Evolutionary conservation across 2,797 vertebrate genomes (phyloP).

Genomic region (Miichthys miiuy): DNA sequence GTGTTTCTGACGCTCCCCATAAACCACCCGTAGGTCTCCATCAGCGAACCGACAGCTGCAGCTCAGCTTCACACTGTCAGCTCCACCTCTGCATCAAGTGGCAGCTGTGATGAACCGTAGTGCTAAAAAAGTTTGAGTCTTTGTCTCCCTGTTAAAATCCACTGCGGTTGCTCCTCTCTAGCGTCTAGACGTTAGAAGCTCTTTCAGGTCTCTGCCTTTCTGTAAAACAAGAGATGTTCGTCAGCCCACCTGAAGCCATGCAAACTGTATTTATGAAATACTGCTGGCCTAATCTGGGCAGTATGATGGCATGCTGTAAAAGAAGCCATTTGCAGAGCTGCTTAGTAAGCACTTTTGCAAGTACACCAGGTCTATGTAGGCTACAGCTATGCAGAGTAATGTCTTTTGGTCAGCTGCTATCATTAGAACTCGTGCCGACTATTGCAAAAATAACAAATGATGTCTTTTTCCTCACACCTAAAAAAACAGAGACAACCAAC

Average conservation of each 20-base stretch:
- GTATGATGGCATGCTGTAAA: slow-evolving; percentile 49
- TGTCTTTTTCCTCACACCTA: slow-evolving; percentile 7
- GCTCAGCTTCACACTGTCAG: slow-evolving; percentile 36
- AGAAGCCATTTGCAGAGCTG: slow-evolving; percentile 66
- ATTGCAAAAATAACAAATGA: slow-evolving; percentile 45
- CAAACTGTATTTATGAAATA: slow-evolving; percentile 53
- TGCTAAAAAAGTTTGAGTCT: slow-evolving; percentile 14
- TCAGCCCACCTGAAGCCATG: slow-evolving; percentile 32
- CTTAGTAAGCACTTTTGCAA: slow-evolving; percentile 56
- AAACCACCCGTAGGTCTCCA: slow-evolving; percentile 37
- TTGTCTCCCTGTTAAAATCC: not conserved
- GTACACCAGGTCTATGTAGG: slow-evolving; percentile 55
- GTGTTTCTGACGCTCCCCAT: slow-evolving; percentile 18
- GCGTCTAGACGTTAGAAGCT: no score
- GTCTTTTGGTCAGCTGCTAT: slow-evolving; percentile 61
- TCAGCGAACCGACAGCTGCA: slow-evolving; percentile 30
- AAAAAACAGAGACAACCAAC: not conserved
- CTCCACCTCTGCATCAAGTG: slow-evolving; percentile 36
- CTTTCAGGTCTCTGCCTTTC: not conserved
- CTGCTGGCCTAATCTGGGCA: slow-evolving; percentile 31
- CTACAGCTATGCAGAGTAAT: slow-evolving; percentile 68
- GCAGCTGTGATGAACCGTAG: slow-evolving; percentile 19
- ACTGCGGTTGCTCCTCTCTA: not conserved
- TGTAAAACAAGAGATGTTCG: slow-evolving; percentile 12
- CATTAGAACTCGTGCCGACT: slow-evolving; percentile 44